Evolutionary conservation across 2,113 vertebrate species (phyloP).

Genomic region (Leucopsar rothschildi): DNA sequence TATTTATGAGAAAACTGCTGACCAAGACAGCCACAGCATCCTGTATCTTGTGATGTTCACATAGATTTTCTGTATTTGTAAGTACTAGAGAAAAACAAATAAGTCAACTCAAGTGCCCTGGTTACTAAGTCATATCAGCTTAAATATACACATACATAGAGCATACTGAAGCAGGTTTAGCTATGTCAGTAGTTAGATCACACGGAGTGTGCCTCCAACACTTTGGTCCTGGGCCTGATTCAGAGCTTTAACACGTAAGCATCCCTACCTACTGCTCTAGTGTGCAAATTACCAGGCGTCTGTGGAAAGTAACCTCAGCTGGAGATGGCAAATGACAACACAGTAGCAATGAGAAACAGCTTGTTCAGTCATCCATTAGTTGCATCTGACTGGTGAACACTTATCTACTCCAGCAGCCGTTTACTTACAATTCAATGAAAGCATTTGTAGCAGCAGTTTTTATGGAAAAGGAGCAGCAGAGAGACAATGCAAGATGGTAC

Average conservation of each 20-base stretch:
- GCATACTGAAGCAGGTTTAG: not conserved
- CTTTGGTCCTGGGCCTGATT: not conserved
- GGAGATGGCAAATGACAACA: not conserved
- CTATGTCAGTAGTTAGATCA: not conserved
- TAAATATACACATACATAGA: not conserved
- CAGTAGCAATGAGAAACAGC: not conserved
- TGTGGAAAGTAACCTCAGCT: not conserved
- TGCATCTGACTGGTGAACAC: not conserved
- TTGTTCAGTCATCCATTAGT: conserved; percentile 2
- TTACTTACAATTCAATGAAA: not conserved
- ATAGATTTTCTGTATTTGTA: not conserved
- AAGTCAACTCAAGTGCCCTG: not conserved
- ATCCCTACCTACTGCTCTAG: not conserved
- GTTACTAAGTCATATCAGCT: not conserved
- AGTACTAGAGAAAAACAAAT: not conserved
- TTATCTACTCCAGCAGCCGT: not conserved
- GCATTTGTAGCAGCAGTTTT: not conserved
- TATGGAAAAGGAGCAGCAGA: not conserved
- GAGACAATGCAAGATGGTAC: not conserved
- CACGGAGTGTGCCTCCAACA: not conserved
- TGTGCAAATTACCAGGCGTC: not conserved
- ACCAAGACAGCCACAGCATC: not conserved
- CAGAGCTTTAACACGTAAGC: not conserved
- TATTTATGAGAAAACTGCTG: not conserved
- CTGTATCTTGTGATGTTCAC: not conserved